Base-by-base conservation (phyloP, 2,113 vertebrate species). In the Seriola dumerili region DNA sequence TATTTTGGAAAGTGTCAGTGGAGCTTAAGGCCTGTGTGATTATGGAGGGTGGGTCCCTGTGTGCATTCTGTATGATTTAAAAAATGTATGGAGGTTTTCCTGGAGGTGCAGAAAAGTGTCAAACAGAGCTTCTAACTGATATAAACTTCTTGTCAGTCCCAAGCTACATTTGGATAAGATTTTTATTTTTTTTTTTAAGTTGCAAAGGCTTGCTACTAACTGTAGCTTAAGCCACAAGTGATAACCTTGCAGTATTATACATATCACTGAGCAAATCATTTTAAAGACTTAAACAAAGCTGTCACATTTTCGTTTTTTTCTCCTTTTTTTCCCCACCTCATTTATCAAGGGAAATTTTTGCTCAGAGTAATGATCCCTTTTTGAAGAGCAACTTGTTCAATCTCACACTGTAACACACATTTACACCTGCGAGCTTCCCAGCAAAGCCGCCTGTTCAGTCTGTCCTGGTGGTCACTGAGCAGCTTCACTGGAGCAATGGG, bases 371-470 rank as follows among this genome's bases (percentile, higher is more conserved):
- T n/a, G 13, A 7, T 38, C 1, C 40, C 0, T 63, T 78, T 59
- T 10, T 23, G 38, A 64, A 14, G 12, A 64, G 32, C 11, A 8
- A 38, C 34, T 64, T 58, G 8, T 65, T 57, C 38, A 14, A 25
- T 64, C 25, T 32, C 21, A 17, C 21, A 84, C 11, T 55, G 29
- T 83, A 23, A 69, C 19, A 59, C 34, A 44, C 34, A 44, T 21
- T 73, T 40, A 76, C 61, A 76, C 59, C 52, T 69, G 8, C n/a
- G 44, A 73, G 52, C 59, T 76, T 57, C 65, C 40, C 21, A 69
- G 42, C 12, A 52, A 52, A 69, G 67, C 6, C 9, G 54, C 40
- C 40, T 9, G 40, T 9, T 42, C 63, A 70, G 11, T 14, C 23
- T 48, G 9, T 21, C 65, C 29, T 46, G 10, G 29, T 55, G n/a